Evolutionary conservation across 2,113 vertebrate genomes (phyloP).

Genomic region (Pseudopipra pipra): DNA sequence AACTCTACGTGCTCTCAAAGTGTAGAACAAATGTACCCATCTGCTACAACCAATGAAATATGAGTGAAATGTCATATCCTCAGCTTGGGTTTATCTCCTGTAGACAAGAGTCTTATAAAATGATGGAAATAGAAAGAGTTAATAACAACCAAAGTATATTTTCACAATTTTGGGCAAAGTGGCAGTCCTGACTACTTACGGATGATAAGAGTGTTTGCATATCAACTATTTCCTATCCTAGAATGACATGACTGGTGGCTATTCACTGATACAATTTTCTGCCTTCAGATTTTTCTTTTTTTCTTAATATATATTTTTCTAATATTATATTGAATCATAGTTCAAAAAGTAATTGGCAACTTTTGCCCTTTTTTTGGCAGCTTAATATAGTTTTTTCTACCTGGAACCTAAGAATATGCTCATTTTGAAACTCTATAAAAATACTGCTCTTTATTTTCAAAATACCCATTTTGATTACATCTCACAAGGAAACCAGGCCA

Average conservation of each 20-base stretch:
- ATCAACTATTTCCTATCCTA: not conserved
- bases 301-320: not conserved
- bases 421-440: not conserved
- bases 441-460: not conserved
- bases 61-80: not conserved
- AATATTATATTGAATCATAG: not conserved
- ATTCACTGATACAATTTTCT: not conserved
- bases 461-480: not conserved
- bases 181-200: not conserved
- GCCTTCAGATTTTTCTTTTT: not conserved
- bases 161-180: not conserved
- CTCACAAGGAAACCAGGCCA: not conserved
- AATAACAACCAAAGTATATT: not conserved
- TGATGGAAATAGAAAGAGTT: not conserved
- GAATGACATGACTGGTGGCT: not conserved
- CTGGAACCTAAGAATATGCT: not conserved
- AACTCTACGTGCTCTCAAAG: not conserved
- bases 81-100: not conserved
- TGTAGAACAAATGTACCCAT: not conserved
- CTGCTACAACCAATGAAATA: not conserved
- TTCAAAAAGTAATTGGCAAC: not conserved
- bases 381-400: not conserved
- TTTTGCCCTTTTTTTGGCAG: not conserved
- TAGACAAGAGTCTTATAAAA: not conserved
- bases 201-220: not conserved